Evolutionary conservation across 2,113 vertebrate species (phyloP).

Genomic region (Scolopax mira): DNA sequence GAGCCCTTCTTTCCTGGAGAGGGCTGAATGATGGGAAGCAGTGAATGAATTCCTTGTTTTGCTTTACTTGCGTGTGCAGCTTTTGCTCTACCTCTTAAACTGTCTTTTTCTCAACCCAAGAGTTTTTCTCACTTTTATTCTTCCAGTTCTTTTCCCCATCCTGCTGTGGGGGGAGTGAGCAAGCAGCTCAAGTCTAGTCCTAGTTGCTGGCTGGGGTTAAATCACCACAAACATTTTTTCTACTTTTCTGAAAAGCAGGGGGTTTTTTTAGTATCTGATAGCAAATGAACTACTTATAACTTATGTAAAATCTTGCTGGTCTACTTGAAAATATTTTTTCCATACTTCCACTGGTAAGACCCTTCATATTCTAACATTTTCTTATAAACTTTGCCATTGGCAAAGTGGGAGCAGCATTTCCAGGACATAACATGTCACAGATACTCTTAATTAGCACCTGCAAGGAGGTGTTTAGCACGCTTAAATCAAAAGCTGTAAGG

Average conservation of each 20-base stretch:
- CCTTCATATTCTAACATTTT: background rate
- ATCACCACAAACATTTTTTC: background rate
- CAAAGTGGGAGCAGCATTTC: background rate
- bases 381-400: background rate
- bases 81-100: background rate
- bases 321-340: background rate
- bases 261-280: background rate
- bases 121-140: background rate
- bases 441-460: background rate
- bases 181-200: background rate
- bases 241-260: background rate
- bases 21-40: background rate
- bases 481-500: background rate
- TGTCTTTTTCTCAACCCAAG: background rate
- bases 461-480: background rate
- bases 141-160: background rate
- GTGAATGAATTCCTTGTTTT: background rate
- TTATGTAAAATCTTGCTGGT: background rate
- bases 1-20: background rate
- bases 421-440: background rate
- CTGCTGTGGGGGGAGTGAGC: background rate
- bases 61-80: background rate
- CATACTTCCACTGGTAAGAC: background rate
- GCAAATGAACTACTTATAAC: background rate
- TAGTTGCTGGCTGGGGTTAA: background rate